Evolutionary conservation across 2,113 vertebrate species (phyloP).

Genomic region (Sapajus apella): DNA sequence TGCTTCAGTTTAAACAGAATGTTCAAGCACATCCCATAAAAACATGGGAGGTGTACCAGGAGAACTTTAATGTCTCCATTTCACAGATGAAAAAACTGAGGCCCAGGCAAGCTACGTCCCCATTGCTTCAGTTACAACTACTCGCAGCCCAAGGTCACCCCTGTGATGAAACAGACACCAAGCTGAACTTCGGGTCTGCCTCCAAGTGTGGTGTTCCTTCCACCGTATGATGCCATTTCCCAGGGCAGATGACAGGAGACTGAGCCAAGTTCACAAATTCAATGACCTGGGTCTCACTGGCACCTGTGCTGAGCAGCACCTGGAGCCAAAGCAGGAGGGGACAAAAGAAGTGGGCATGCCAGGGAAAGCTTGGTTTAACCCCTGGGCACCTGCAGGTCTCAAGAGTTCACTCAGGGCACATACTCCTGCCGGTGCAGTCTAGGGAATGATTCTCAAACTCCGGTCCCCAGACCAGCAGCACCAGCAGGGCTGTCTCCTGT

Average conservation of each 20-base stretch:
- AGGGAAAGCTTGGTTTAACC: not conserved
- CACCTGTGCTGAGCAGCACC: not conserved
- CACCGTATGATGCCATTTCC: not conserved
- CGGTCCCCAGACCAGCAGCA: not conserved
- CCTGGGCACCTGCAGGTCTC: fast-evolving
- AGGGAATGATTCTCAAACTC: not conserved
- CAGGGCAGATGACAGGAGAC: slow-evolving; percentile 23
- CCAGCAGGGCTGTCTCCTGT: fast-evolving
- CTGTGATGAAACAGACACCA: not conserved
- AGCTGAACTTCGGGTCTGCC: not conserved
- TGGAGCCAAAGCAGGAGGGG: not conserved
- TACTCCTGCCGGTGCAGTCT: fast-evolving
- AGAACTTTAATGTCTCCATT: not conserved
- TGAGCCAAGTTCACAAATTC: slow-evolving; percentile 22
- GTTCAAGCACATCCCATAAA: not conserved
- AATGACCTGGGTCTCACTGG: slow-evolving; percentile 16
- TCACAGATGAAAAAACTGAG: slow-evolving; percentile 35
- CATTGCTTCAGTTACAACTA: not conserved
- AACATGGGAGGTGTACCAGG: not conserved
- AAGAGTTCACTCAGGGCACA: not conserved
- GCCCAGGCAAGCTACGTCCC: not conserved
- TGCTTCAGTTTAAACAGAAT: not conserved
- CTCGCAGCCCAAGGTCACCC: slow-evolving; percentile 3
- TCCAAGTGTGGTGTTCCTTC: not conserved
- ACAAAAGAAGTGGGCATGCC: not conserved